Base-by-base conservation (phyloP, 2,888 invertebrate genomes). In the Caenorhabditis sp. region DNA sequence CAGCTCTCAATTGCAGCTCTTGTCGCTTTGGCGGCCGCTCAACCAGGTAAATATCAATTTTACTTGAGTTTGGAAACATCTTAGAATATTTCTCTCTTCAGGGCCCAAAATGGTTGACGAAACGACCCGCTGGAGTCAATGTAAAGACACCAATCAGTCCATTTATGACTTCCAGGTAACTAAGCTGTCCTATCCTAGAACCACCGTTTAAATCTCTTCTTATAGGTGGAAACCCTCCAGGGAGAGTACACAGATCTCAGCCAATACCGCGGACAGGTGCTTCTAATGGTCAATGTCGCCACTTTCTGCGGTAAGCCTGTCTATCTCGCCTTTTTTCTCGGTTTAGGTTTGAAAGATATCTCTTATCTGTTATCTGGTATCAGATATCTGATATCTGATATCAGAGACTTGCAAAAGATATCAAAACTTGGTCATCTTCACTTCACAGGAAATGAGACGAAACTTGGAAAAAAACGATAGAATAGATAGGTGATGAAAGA, bases 101-200 rank as follows among this genome's bases (percentile, higher is more conserved):
- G 90, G 90, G 11, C 90, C 90, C 13, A 87, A 87, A 67, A 86
- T 90, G 67, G 88, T 90, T 60, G 90, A 90, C 68, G 90, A 90
- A 81, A 89, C 90, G 2, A 89, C 90, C 9, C 85, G 91, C 9
- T 91, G 91, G 91, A 87, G 80, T 28, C 86, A 89, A 78, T 91
- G 91, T 72, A 82, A 74, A 44, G 78, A 84, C 51, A 83, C 85
- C 60, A 91, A 91, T 78, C 89, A 89, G 78, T 85, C 88, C 26
- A 86, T 91, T 69, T 91, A 91, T 74, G 91, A 91, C 71, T 91
- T 89, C 84, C 88, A 89, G 83, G 88, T 83, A 62, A 15, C 8
- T 5, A n/a, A n/a, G n/a, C n/a, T n/a, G n/a, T 32, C 32, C 9
- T 32, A 9, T 32, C 5, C 4, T 32, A 50, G 18, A 11, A 15